Evolutionary conservation across 2,888 invertebrate genomes (phyloP).

Genomic region (Mythimna ferrago): DNA sequence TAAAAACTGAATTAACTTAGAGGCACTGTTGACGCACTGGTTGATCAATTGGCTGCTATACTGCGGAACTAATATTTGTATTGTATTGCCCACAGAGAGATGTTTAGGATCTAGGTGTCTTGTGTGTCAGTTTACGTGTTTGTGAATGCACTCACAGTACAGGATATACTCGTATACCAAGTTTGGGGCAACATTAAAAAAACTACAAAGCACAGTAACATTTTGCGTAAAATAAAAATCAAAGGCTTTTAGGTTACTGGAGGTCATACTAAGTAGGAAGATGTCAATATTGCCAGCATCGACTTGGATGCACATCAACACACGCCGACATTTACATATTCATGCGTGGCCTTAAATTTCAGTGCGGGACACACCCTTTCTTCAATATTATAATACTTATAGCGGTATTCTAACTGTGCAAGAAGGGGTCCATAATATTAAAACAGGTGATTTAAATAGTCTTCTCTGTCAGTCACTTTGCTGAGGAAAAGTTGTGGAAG

Average conservation of each 20-base stretch:
- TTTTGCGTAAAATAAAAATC: conserved; percentile 15
- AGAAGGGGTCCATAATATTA: neutral
- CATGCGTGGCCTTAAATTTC: conserved; percentile 40
- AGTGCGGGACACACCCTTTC: neutral
- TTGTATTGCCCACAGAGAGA: no score
- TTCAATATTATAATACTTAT: neutral
- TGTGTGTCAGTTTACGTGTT: no score
- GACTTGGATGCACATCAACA: conserved; percentile 24
- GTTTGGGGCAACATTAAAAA: no score
- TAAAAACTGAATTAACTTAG: neutral
- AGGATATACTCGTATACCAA: no score
- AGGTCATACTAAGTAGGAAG: neutral
- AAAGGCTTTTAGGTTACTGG: neutral
- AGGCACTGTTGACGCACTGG: no score
- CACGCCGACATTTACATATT: conserved; percentile 43
- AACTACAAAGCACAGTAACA: neutral
- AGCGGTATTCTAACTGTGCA: conserved; percentile 6
- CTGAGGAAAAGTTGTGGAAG: no score
- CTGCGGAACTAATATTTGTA: no score
- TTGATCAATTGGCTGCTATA: no score
- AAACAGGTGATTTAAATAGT: neutral
- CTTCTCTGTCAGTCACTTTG: neutral
- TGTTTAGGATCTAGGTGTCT: no score
- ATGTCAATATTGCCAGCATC: conserved; percentile 13
- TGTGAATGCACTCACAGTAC: no score